These are phyloP conservation scores for Ecliptopera silaceata DNA, from an alignment of 2,888 invertebrate species.

Conservation along the genomic window DNA sequence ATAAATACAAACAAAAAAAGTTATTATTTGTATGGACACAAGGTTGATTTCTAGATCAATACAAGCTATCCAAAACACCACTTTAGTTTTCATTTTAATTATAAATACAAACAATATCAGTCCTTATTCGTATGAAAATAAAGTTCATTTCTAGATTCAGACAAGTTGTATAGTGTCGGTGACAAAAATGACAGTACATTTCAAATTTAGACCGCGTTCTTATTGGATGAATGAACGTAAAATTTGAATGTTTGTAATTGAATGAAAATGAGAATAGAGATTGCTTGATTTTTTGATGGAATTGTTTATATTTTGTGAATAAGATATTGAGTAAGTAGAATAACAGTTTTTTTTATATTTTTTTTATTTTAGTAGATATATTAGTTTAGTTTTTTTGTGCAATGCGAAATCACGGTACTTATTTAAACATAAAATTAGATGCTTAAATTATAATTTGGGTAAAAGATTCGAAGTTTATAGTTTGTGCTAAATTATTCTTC, in stretches of 20 bases:
- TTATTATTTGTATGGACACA: background rate
- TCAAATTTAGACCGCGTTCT: conserved; percentile 27
- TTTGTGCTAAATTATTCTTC: background rate
- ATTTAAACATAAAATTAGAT: background rate
- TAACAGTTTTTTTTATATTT: background rate
- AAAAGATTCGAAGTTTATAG: background rate
- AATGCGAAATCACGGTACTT: background rate
- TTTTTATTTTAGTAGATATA: background rate
- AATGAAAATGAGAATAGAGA: conserved; percentile 16
- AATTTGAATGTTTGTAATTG: conserved; percentile 31
- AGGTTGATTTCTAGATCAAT: conserved; percentile 10
- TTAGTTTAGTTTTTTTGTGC: background rate
- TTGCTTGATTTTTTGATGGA: conserved; percentile 5
- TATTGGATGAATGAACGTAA: conserved; percentile 31
- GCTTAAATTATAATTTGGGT: background rate
- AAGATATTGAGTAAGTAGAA: background rate
- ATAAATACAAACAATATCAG: conserved; percentile 10
- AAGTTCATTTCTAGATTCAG: conserved; percentile 9
- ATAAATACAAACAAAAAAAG: conserved; percentile 10
- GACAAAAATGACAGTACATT: conserved; percentile 37
- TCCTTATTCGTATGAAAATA: background rate
- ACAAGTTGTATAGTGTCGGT: conserved; percentile 4
- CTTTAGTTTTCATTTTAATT: conserved; percentile 13
- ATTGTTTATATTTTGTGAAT: background rate
- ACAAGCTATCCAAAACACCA: background rate